Evolutionary conservation across 2,888 invertebrate species (phyloP), one percentile per base, ranked within the genome.

Genomic region (Drosophila emarginata): DNA sequence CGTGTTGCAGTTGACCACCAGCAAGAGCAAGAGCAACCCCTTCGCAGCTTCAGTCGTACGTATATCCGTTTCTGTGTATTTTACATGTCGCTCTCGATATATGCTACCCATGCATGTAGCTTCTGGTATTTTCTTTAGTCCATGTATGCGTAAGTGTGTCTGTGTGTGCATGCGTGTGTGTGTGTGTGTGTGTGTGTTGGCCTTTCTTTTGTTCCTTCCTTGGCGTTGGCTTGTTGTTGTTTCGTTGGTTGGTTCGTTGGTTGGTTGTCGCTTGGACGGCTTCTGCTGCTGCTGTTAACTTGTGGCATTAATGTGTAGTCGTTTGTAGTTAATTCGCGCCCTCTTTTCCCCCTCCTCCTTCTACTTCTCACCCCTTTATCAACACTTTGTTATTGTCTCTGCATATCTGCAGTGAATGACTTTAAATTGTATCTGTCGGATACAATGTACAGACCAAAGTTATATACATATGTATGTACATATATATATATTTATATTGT

Each of bases 281-380:
- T 83, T 83, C 83, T 88, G 88, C 78, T 88, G 87, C 80, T 32
- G 32, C 80, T 87, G 85, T 87, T 88, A 85, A 88, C 82, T 85
- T 87, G 45, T 45, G 88, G 80, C 85, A 85, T 88, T 85, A 89
- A 85, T 89, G 89, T 89, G 88, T 87, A 87, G 88, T 89, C 86
- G 87, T 80, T 89, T 87, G 89, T 89, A 82, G 89, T 89, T 89
- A 87, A 87, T 89, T 89, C 89, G 85, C 45, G 18, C 21, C 12
- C 21, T 45, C 45, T 12, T 21, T 84, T 88, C 61, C 72, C 84
- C 64, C 65, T 63, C 67, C 61, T 60, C 54, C 23, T 64, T 45
- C 66, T 36, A 50, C 57, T 67, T 32, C 52, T 51, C 50, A 37
- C 6, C 26, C 26, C 26, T 26, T 23, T 23, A 9, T 37, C 5